phyloP scores from a whole-genome alignment of 37 sponge, comb jelly and placozoan genomes.

The Eunapius fragilis region DNA sequence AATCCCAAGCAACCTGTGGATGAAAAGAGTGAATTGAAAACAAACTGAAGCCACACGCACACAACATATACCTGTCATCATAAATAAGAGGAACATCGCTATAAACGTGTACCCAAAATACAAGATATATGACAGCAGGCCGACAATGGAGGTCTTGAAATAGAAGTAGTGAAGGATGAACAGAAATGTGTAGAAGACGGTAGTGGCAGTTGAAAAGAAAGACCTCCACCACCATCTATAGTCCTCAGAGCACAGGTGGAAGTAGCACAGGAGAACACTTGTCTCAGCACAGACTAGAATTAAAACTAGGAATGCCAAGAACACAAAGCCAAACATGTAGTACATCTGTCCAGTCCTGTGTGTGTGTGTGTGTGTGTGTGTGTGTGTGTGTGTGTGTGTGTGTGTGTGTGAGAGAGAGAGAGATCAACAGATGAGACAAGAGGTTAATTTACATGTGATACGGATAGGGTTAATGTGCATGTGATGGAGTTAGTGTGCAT shows the following conservation, averaged over 20 bases:
- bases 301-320: conserved; percentile 89
- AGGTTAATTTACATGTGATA: background rate
- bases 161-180: conserved; percentile 90
- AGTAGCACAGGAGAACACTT: conserved; percentile 95
- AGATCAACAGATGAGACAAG: background rate
- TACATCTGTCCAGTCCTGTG: conserved; percentile 94
- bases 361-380: background rate
- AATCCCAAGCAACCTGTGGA: conserved; percentile 92
- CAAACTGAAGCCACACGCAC: background rate
- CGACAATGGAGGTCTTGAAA: conserved; percentile 84
- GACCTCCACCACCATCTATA: conserved; percentile 99
- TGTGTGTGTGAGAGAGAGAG: background rate
- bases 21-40: background rate
- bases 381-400: background rate
- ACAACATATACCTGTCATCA: conserved; percentile 78
- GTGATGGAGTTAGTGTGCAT: too few relatives aligned
- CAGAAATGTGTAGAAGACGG: conserved; percentile 83
- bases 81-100: conserved; percentile 87
- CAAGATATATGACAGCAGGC: conserved; percentile 77
- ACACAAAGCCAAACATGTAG: conserved; percentile 99
- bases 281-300: conserved; percentile 90
- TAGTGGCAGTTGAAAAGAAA: conserved; percentile 89
- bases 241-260: conserved; percentile 99
- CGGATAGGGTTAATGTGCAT: too few relatives aligned
- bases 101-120: conserved; percentile 97